Evolutionary conservation across 2,888 invertebrate genomes (phyloP), one percentile per base, ranked within the genome.

Genomic region (Criorhina ranunculi): DNA sequence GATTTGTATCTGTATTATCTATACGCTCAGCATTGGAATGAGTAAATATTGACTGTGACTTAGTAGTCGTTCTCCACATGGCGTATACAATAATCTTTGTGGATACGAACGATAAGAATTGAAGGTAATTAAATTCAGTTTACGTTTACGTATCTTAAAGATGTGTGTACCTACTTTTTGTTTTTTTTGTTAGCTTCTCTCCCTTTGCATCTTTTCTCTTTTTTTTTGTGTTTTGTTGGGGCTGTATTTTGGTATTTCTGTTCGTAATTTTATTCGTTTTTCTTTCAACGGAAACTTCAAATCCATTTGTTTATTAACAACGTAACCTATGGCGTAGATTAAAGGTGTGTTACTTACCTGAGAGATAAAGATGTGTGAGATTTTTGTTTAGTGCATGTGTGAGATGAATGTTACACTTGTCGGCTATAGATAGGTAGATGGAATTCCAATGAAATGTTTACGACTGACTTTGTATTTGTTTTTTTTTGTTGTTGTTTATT

Each of bases 91-190:
- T 60, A 51, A 37, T 31, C 53, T 29, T 59, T 59, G 40, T 66
- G 5, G 57, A 64, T 66, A 55, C 53, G 60, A 67, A 55, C 53
- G 60, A 67, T 80, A 80, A 80, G 67, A 75, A 46, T 60, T 46
- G 31, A 51, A 55, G 40, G 73, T 75, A 75, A 81, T 81, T 75
- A 75, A 75, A 81, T 81, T 81, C 60, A 66, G 66, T 81, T 76
- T 82, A 77, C n/a, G 37, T 59, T 82, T 40, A n/a, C n/a, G 53
- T 67, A 67, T 55, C 76, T 77, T 17, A 5, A 31, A 55, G 46
- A 70, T 55, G 49, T 5, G 31, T 33, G n/a, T 24, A 37, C n/a
- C 6, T 49, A 42, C 8, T 37, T 11, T 49, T 24, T 42, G 44
- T 15, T 12, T 37, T 46, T 44, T 29, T 33, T 19, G 0, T 6